Base-by-base conservation (phyloP, 2,113 vertebrate species). In the Colius striatus region DNA sequence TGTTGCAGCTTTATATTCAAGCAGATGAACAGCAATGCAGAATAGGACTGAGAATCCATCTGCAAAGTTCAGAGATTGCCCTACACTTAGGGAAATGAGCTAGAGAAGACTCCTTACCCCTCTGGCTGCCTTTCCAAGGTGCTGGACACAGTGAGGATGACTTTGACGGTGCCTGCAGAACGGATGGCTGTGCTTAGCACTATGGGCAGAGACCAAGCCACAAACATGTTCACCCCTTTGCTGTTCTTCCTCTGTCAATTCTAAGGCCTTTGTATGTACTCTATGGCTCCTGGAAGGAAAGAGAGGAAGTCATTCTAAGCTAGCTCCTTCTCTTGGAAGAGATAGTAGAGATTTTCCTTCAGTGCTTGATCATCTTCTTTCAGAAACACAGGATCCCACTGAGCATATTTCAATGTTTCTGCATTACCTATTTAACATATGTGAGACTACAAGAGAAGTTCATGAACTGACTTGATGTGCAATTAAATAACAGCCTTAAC, bases 141-240 rank as follows among this genome's bases (percentile, higher is more conserved):
- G 13, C 50, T 1, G 1, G 22, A 36, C 58, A 62, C 53, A 34
- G n/a, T 1, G 5, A 58, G 13, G 25, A 54, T 7, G 17, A 16
- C 11, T 75, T 34, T 55, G 47, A 22, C 9, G 2, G 43, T 18
- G 16, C 27, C 26, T 23, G 20, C 8, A 60, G 34, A 73, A 77
- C 25, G 70, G n/a, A 38, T 7, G 12, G 23, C 38, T 11, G 0
- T 27, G 21, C 47, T 88, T 30, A 78, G 27, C 51, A n/a, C 27
- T 11, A 8, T 26, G 23, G 32, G 17, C 13, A 83, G 54, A 89
- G 16, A 45, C 17, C 18, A 54, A 43, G 15, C 12, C 79, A 38
- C 1, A 1, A 68, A 34, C 2, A 2, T 55, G 50, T 82, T 30
- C 17, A 47, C 0, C 1, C 7, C 3, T 10, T 63, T 0, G 0